phyloP scores from a whole-genome alignment of 1,140 invertebrate genomes.

The Drosophila tropicalis region DNA sequence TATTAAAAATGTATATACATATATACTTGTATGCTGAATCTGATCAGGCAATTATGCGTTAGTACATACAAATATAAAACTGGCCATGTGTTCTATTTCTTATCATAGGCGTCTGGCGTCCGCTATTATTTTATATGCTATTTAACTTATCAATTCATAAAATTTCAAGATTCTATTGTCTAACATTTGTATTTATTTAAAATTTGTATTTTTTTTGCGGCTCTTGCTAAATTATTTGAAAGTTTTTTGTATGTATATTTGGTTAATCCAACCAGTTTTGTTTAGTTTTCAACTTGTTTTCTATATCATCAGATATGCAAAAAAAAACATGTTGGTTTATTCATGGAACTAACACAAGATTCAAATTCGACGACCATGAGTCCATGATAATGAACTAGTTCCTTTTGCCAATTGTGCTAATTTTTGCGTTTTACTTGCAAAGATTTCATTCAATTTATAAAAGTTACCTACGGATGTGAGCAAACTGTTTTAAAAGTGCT shows the following conservation, averaged over 20 bases:
- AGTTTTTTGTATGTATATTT: not conserved
- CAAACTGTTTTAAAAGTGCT: no score
- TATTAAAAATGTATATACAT: not conserved
- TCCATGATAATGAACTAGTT: conserved; percentile 10
- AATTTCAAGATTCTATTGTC: conserved; percentile 20
- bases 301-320: conserved; percentile 47
- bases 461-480: no score
- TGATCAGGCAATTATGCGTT: conserved; percentile 16
- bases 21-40: not conserved
- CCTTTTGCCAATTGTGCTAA: not conserved
- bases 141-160: conserved; percentile 5
- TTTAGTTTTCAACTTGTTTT: conserved; percentile 40
- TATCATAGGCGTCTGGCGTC: conserved; percentile 12
- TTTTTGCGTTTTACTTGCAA: no score
- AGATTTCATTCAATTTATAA: no score
- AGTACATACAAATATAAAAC: not conserved
- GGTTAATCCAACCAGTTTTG: conserved; percentile 55
- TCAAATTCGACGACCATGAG: not conserved
- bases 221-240: not conserved
- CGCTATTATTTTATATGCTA: not conserved
- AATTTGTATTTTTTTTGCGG: not conserved
- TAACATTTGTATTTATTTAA: not conserved
- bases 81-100: conserved; percentile 12
- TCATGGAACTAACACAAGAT: conserved; percentile 25
- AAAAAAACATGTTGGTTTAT: conserved; percentile 24